Conservation (phyloP, 2,113 vertebrate species). For the Ammodytes marinus region DNA sequence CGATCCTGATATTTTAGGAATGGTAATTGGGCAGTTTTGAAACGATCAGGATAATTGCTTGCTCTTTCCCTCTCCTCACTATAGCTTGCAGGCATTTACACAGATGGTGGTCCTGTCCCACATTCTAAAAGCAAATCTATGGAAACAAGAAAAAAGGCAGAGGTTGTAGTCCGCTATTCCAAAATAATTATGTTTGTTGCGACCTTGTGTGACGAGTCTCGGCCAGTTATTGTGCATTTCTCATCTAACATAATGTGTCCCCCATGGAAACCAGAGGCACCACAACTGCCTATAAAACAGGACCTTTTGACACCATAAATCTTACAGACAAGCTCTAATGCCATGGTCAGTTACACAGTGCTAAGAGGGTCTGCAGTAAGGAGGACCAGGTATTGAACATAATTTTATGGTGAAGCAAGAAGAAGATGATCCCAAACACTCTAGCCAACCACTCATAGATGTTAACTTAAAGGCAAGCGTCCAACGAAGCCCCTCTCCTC, state of each 20-base stretch:
- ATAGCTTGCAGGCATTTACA: slow-evolving; percentile 38
- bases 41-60: slow-evolving; percentile 65
- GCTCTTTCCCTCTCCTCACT: background rate
- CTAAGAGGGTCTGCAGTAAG: background rate
- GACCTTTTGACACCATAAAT: slow-evolving; percentile 66
- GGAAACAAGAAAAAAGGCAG: slow-evolving; percentile 34
- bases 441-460: background rate
- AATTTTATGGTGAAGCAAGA: background rate
- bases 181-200: slow-evolving; percentile 49
- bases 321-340: slow-evolving; percentile 11
- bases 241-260: slow-evolving; percentile 32
- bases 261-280: slow-evolving; percentile 65
- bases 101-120: slow-evolving; percentile 41
- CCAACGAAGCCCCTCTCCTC: background rate
- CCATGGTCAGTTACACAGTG: background rate
- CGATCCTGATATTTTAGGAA: slow-evolving; percentile 31
- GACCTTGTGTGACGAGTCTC: background rate
- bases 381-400: background rate
- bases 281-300: slow-evolving; percentile 50
- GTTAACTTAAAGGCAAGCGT: slow-evolving; percentile 12
- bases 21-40: slow-evolving; percentile 47
- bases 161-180: slow-evolving; percentile 15
- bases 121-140: slow-evolving; percentile 53
- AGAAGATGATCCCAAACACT: background rate
- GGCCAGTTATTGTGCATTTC: slow-evolving; percentile 52